Percentiles rank a stretch among this genome's conserved stretches.
Conservation (phyloP, 2,888 invertebrate genomes). For the Argyresthia albistria region DNA sequence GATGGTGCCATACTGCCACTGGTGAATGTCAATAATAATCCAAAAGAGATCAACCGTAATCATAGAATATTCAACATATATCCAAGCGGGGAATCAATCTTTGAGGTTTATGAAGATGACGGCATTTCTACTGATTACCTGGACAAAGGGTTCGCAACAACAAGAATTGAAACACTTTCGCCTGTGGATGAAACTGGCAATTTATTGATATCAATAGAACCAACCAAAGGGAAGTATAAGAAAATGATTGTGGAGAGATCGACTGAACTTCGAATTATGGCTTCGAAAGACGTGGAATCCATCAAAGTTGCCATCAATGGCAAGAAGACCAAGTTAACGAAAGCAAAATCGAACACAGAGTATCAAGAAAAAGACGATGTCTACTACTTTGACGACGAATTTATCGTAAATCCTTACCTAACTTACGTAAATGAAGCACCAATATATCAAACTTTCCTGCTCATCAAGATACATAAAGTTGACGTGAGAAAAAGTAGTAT, state of each 20-base stretch:
- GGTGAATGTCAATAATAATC: conserved; percentile 50
- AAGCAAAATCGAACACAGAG: conserved; percentile 30
- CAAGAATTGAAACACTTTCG: conserved; percentile 26
- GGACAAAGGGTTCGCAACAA: conserved; percentile 30
- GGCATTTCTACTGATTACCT: conserved; percentile 43
- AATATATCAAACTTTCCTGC: conserved; percentile 34
- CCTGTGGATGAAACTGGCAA: conserved; percentile 32
- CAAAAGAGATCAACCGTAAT: conserved; percentile 38
- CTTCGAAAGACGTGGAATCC: conserved; percentile 24
- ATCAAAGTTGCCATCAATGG: conserved; percentile 40
- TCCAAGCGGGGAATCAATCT: conserved; percentile 34
- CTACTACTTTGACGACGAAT: conserved; percentile 37
- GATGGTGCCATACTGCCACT: conserved; percentile 59
- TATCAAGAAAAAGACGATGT: conserved; percentile 33
- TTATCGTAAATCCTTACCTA: conserved; percentile 40
- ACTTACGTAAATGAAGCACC: conserved; percentile 13
- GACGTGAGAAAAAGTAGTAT: conserved; percentile 38
- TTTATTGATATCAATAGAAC: conserved; percentile 34
- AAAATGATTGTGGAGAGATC: conserved; percentile 36
- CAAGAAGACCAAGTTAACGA: conserved; percentile 22
- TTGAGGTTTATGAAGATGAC: conserved; percentile 55
- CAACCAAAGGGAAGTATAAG: conserved; percentile 39
- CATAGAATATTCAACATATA: conserved; percentile 42
- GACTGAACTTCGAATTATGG: conserved; percentile 44
- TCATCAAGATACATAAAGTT: conserved; percentile 39